Evolutionary conservation across 2,797 vertebrate genomes (phyloP).

Genomic region (Meda fulgida): DNA sequence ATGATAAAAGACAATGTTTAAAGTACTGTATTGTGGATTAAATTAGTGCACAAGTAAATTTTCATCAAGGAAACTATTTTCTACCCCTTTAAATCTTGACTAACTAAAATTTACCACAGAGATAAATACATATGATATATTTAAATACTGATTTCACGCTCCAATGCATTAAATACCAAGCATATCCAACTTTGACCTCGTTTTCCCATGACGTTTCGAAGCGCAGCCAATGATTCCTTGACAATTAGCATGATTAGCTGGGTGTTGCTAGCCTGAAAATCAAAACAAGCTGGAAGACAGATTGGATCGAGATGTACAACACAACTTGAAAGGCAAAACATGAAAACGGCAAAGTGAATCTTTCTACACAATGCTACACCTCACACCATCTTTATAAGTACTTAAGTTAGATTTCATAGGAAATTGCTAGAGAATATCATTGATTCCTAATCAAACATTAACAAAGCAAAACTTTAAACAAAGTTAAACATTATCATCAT

Average conservation of each 20-base stretch:
- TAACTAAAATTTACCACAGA: background rate
- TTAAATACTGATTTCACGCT: background rate
- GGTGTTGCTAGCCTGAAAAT: constrained; percentile 1
- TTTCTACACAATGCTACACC: background rate
- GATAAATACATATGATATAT: background rate
- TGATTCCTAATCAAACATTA: constrained; percentile 11
- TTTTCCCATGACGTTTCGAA: background rate
- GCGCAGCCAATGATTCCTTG: background rate
- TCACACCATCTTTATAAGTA: background rate
- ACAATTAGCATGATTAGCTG: constrained; percentile 23
- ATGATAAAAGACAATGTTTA: background rate
- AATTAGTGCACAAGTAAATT: background rate
- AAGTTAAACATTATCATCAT: constrained; percentile 19
- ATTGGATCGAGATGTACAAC: background rate
- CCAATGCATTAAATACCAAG: background rate
- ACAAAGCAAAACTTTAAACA: background rate
- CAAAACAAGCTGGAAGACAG: constrained; percentile 2
- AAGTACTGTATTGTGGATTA: background rate
- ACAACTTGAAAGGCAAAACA: background rate
- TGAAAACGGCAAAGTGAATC: background rate
- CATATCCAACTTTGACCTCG: background rate
- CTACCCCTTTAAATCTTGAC: background rate
- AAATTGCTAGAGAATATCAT: background rate
- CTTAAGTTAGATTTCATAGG: background rate
- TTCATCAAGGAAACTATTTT: background rate